Conservation (phyloP, 2,888 invertebrate species). For the Acanthosepion lycidas region DNA sequence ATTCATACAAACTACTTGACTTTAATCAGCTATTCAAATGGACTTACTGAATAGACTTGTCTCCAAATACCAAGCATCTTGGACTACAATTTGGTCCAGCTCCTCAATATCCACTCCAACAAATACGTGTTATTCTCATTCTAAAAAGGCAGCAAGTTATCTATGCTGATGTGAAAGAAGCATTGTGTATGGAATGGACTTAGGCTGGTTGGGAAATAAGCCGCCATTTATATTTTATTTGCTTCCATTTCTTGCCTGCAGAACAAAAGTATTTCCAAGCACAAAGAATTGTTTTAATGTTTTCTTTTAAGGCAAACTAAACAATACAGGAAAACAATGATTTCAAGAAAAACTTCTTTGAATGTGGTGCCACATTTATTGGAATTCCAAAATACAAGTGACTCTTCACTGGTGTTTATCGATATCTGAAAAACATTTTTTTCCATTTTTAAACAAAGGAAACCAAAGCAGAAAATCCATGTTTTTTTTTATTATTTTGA, state of each 20-base stretch:
- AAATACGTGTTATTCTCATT: too few species aligned
- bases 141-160: too few species aligned
- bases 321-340: neutral
- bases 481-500: too few species aligned
- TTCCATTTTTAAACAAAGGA: neutral
- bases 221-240: neutral
- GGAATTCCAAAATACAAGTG: neutral
- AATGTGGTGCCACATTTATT: neutral
- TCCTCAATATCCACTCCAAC: too few species aligned
- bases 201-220: neutral
- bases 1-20: too few species aligned
- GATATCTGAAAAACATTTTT: neutral
- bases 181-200: too few species aligned
- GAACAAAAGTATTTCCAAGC: neutral
- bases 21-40: too few species aligned
- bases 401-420: neutral
- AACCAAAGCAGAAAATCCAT: too few species aligned
- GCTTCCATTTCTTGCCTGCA: neutral
- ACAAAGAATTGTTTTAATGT: constrained; percentile 8
- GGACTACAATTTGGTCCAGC: too few species aligned
- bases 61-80: too few species aligned
- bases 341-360: neutral
- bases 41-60: too few species aligned
- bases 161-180: too few species aligned
- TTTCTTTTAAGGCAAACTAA: neutral